Evolutionary conservation across 2,113 vertebrate genomes (phyloP), one percentile per base, ranked within the genome.

Genomic region (Zapornia atra): DNA sequence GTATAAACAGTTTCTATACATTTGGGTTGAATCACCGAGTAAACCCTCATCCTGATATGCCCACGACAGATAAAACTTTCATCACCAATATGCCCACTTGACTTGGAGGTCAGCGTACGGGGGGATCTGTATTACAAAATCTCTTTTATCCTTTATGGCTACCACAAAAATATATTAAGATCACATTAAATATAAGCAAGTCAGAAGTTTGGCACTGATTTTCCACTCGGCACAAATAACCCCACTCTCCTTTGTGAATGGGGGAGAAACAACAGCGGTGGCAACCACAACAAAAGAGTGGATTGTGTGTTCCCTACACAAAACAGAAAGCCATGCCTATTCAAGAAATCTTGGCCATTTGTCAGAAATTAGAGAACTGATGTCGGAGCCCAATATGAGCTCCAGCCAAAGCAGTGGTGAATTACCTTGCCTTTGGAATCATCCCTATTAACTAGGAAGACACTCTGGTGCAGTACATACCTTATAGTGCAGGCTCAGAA

Each of bases 331-430:
- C 94, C 93, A 83, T 81, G 89, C 86, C 88, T 96, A 96, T 95
- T 96, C 92, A 97, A 96, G 89, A 96, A 95, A 96, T 75, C 83
- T 92, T 97, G 96, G 96, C 91, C 80, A 93, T 88, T 95, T 90
- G 71, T 95, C 94, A 97, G 91, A 96, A 96, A 95, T 81, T 72
- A 95, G 82, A 94, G 95, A 92, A 95, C 71, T 95, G 81, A 94
- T 19, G 48, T 48, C 92, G 75, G 36, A 96, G 69, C 50, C 82
- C 83, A 96, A 73, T 93, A 96, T 93, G 90, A 94, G 92, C 71
- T 90, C 90, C 77, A 96, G 92, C 71, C 94, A 94, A 96, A 86
- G 91, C 83, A 82, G 31, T 69, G 72, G 94, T 72, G 88, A 92
- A 96, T 82, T 94, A 95, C 96, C 95, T 94, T 94, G 66, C 63